phyloP scores from a whole-genome alignment of 2,888 invertebrate species.

The Ypsolopha sequella region DNA sequence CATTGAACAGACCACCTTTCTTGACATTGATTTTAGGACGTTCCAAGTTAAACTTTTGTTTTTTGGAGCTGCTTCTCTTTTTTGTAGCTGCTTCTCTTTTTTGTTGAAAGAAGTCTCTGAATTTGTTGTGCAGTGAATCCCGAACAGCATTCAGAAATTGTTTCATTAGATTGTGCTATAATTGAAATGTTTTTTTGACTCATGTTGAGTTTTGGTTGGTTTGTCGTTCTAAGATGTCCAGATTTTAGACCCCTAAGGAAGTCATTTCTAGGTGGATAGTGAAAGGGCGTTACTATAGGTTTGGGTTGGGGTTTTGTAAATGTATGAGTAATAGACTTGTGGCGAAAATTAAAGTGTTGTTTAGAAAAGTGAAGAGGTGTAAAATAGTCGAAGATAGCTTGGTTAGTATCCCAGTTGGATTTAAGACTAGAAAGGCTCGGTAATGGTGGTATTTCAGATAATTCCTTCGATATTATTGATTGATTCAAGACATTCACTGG shows the following conservation, averaged over 20 bases:
- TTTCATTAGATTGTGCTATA: constrained; percentile 40
- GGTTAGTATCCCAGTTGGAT: constrained; percentile 25
- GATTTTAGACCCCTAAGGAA: constrained; percentile 40
- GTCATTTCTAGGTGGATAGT: constrained; percentile 33
- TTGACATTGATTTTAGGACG: constrained; percentile 31
- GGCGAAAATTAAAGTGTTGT: constrained; percentile 41
- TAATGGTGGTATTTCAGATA: constrained; percentile 35
- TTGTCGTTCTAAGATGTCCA: constrained; percentile 27
- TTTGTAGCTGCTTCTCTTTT: no score
- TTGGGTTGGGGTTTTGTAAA: constrained; percentile 30
- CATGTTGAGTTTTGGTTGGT: constrained; percentile 26
- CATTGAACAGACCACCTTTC: constrained; percentile 42
- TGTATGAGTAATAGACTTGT: constrained; percentile 18
- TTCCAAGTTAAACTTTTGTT: constrained; percentile 34
- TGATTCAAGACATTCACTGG: constrained; percentile 16
- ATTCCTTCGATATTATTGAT: constrained; percentile 23
- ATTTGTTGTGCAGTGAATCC: constrained; percentile 56
- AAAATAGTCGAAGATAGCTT: constrained; percentile 35
- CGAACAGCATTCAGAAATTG: constrained; percentile 42
- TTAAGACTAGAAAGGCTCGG: constrained; percentile 43
- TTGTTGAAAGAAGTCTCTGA: constrained; percentile 43
- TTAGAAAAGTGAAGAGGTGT: constrained; percentile 42
- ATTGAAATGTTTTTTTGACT: constrained; percentile 35
- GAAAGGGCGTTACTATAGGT: constrained; percentile 26
- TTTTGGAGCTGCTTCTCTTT: constrained; percentile 51